Evolutionary conservation across 2,113 vertebrate species (phyloP).

Genomic region (Epinephelus fuscoguttatus): DNA sequence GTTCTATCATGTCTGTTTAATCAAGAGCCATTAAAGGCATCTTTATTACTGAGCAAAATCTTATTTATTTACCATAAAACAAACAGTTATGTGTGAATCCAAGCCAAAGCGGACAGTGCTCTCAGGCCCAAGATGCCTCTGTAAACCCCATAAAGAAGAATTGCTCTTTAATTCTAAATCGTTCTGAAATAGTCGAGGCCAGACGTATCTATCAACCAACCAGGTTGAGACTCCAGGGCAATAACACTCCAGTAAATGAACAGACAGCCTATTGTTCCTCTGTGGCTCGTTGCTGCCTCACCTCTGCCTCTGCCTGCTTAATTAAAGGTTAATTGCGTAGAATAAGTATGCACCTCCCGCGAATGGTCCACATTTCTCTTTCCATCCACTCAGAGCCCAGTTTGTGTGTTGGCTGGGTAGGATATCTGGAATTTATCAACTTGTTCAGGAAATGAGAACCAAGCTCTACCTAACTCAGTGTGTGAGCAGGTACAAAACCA

Average conservation of each 20-base stretch:
- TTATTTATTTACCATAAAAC: neutral
- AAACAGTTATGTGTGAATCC: neutral
- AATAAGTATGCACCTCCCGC: conserved; percentile 62
- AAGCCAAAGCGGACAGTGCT: neutral
- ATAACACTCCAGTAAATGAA: conserved; percentile 60
- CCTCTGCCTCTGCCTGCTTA: conserved; percentile 76
- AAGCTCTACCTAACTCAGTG: conserved; percentile 53
- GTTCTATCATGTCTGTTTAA: neutral
- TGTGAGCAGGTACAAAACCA: conserved; percentile 69
- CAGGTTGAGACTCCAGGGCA: conserved; percentile 15
- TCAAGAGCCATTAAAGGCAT: neutral
- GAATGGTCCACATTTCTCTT: conserved; percentile 35
- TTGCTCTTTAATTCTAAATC: conserved; percentile 32
- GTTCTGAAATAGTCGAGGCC: neutral
- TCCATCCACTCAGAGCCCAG: conserved; percentile 25
- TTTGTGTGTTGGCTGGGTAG: conserved; percentile 17
- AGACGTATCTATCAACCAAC: conserved; percentile 36
- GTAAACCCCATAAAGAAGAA: neutral
- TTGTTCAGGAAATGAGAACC: conserved; percentile 75
- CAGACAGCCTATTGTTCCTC: conserved; percentile 83
- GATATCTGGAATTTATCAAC: conserved; percentile 82
- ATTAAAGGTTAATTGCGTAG: conserved; percentile 84
- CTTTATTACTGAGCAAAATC: neutral
- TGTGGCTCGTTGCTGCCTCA: conserved; percentile 61
- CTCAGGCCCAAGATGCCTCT: conserved; percentile 14